Base-by-base conservation (phyloP, 2,797 vertebrate genomes). In the Hylomyscus alleni region DNA sequence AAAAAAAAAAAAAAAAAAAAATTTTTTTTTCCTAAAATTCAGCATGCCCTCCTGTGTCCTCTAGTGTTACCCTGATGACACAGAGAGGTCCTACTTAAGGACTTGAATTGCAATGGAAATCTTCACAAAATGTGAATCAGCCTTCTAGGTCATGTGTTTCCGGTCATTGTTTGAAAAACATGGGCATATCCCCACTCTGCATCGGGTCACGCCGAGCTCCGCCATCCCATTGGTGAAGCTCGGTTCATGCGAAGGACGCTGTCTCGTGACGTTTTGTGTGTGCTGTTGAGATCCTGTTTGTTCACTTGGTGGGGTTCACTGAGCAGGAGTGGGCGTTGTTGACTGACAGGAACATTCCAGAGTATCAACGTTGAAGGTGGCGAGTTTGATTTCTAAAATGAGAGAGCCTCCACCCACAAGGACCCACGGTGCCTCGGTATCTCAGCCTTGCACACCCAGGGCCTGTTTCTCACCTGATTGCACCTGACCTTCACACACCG, bases 301-400 rank as follows among this genome's bases (percentile, higher is more conserved):
- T 12, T 54, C 34, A 3, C 47, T 26, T 72, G 47, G 9, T n/a
- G 62, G 44, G 11, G 6, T 44, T 52, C 47, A 54, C 44, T 52
- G 44, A n/a, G 31, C 83, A 24, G 3, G 34, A 40, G 50, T 1
- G 29, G 62, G 24, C 0, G 3, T 67, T 86, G 84, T 52, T 37
- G 65, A n/a, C 40, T 54, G 47, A 54, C 20, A 58, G 65, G 34
- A 22, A 72, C 34, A 72, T 17, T 72, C 22, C 14, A 1, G 84
- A 37, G 47, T 52, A 37, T 54, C 13, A 52, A 0, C 22, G 13
- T 69, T 26, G 54, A 15, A 1, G 1, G 6, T 26, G 12, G 20
- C 5, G 34, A 52, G 20, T 65, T 67, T 47, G 40, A 24, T 67
- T 50, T 50, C 47, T 72, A 17, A 52, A 37, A n/a, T 0, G 13